These are phyloP conservation scores for Lagorchestes hirsutus DNA, from an alignment of 2,797 vertebrate species.

Conservation along the genomic window DNA sequence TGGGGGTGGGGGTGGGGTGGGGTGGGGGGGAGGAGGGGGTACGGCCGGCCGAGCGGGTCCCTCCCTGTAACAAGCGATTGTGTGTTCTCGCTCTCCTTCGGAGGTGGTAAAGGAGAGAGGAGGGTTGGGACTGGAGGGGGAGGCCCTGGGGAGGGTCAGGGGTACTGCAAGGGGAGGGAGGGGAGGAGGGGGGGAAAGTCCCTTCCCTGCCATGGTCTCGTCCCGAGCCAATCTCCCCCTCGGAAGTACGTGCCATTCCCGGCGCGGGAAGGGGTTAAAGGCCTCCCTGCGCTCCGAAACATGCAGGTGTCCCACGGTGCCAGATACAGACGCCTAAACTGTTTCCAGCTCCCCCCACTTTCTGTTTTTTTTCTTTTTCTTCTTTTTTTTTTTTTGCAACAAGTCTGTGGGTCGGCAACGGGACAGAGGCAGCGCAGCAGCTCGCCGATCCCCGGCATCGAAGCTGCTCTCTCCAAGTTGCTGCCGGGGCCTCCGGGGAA, in stretches of 20 bases:
- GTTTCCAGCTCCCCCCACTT: constrained; percentile 84
- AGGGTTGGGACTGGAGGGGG: constrained; percentile 60
- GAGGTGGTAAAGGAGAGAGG: constrained; percentile 77
- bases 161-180: neutral
- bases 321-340: constrained; percentile 92
- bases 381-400: constrained; percentile 89
- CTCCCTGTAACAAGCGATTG: constrained; percentile 83
- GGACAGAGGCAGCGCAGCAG: constrained; percentile 87
- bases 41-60: constrained; percentile 65
- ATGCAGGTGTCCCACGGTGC: constrained; percentile 95
- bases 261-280: constrained; percentile 94
- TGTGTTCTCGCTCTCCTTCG: constrained; percentile 80
- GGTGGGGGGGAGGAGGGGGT: neutral
- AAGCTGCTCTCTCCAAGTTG: constrained; percentile 88
- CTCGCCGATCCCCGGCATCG: constrained; percentile 88
- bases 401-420: constrained; percentile 90
- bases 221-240: constrained; percentile 85
- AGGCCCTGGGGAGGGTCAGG: constrained; percentile 55
- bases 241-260: constrained; percentile 86
- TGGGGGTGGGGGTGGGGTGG: neutral
- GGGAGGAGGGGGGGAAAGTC: constrained; percentile 70
- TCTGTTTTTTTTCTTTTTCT: constrained; percentile 47
- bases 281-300: constrained; percentile 91
- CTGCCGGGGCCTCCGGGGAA: constrained; percentile 83
- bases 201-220: constrained; percentile 80